Evolutionary conservation across 2,113 vertebrate species (phyloP).

Genomic region (Campylomormyrus numenius): DNA sequence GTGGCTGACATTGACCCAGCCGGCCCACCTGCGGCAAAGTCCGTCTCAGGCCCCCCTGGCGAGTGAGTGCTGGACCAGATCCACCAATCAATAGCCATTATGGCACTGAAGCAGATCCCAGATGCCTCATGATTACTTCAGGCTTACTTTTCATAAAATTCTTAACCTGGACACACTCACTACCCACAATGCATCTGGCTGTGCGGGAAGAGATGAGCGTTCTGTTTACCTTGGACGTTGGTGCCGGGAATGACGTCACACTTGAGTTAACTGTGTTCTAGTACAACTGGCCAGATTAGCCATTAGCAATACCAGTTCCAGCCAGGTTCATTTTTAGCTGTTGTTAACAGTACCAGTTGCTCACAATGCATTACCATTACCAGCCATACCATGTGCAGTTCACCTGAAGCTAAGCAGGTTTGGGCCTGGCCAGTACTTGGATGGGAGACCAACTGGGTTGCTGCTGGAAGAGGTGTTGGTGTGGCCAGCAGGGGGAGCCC

Average conservation of each 20-base stretch:
- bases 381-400: no score
- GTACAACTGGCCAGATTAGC: background rate
- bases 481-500: no score
- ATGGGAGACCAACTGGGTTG: no score
- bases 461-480: no score
- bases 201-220: background rate
- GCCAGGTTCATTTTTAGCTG: background rate
- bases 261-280: background rate
- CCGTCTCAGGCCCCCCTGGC: background rate
- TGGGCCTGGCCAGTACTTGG: no score
- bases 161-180: background rate
- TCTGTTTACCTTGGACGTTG: background rate
- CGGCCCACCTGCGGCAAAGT: background rate
- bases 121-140: background rate
- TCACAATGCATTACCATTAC: background rate
- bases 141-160: background rate
- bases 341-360: background rate
- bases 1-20: background rate
- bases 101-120: background rate
- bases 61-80: background rate
- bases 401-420: no score
- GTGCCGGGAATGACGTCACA: background rate
- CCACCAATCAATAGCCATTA: background rate
- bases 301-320: background rate
- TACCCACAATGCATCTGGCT: background rate